Evolutionary conservation across 2,888 invertebrate genomes (phyloP), one percentile per base, ranked within the genome.

Genomic region (Carcina quercana): DNA sequence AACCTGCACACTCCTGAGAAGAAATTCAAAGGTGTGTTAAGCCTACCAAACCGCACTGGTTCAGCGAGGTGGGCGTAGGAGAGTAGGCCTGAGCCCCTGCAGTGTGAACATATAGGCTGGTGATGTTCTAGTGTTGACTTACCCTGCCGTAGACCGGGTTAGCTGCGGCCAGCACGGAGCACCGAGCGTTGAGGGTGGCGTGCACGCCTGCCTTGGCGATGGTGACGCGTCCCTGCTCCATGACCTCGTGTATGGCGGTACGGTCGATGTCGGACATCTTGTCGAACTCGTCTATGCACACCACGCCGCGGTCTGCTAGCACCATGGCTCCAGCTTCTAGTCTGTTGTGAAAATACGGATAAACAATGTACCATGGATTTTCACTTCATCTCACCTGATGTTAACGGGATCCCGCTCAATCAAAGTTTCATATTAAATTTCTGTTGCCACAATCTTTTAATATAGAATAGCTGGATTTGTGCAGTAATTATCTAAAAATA

Each of bases 281-380:
- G 84, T 99, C 99, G 73, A 99, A 99, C 82, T 99, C 99, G 74
- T 99, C 97, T 50, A 91, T 91, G 68, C 98, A 99, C 27, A 99
- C 98, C 28, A 98, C 94, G 14, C 98, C 98, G 37, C 98, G 88
- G 82, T 99, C 99, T 0, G 98, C 99, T 20, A 99, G 73, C n/a
- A 99, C 99, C 99, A 99, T 99, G 34, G 99, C 99, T 42, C 99
- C 99, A 0, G 98, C 99, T 76, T 98, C 98, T 36, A 98, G 67
- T 20, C 96, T 88, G 49, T n/a, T n/a, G n/a, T n/a, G n/a, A n/a
- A n/a, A n/a, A n/a, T n/a, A n/a, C n/a, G n/a, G n/a, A n/a, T n/a
- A n/a, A n/a, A n/a, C n/a, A n/a, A n/a, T n/a, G n/a, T n/a, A n/a
- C n/a, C n/a, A n/a, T n/a, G n/a, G n/a, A n/a, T n/a, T n/a, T n/a